Base-by-base conservation (phyloP, 2,797 vertebrate species). In the Ibycter americanus region DNA sequence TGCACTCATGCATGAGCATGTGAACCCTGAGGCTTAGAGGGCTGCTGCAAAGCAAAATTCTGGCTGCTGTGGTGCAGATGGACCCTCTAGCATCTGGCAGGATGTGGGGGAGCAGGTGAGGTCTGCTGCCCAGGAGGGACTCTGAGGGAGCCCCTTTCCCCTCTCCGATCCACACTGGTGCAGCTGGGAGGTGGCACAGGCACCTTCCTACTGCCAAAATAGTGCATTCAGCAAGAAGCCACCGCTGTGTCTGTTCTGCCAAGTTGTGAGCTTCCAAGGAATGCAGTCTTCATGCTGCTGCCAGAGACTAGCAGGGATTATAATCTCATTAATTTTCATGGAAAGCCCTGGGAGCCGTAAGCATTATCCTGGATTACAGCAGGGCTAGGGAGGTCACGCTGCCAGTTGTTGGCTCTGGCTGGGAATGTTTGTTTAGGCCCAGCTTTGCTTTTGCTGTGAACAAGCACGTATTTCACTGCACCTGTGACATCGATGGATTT, bases 291-390 rank as follows among this genome's bases (percentile, higher is more conserved):
- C 3, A 0, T 47, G 51, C 70, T 93, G 70, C 92, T 94, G 93
- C 89, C 88, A 83, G 76, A 86, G 65, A 40, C 68, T 47, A 23
- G 58, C 62, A 23, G 46, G 87, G 95, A 88, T 96, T 96, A 86
- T 95, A 96, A 95, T 96, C 94, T 90, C 74, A 74, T 94, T 95
- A 78, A 72, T 94, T 91, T 91, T 88, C 79, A 63, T 87, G 89
- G 82, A 72, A 95, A 81, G 44, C 34, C n/a, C 42, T 5, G 0
- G 72, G 76, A 91, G 62, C 55, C 8, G 1, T 82, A 73, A 90
- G 80, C 8, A 8, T 96, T 93, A 88, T 61, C 73, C 72, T 8
- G 20, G 83, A 83, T 91, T 91, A 83, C 56, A 92, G 54, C 61
- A 58, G 42, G 51, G 46, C 83, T 79, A 47, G 58, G 80, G 65